Evolutionary conservation across 2,888 invertebrate species (phyloP).

Genomic region (Chloroclysta siterata): DNA sequence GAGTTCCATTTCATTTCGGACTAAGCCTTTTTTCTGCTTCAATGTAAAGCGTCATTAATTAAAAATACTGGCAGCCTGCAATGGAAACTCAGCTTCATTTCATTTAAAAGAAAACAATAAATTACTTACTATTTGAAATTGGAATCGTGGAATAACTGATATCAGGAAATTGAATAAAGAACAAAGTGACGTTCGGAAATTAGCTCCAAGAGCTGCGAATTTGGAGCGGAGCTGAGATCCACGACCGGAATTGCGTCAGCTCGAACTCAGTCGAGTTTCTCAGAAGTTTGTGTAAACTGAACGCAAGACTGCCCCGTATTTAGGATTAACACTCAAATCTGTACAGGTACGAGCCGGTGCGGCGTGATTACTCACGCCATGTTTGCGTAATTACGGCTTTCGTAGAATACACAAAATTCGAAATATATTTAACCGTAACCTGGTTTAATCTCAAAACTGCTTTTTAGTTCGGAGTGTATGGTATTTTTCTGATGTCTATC

Average conservation of each 20-base stretch:
- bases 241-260: conserved; percentile 82
- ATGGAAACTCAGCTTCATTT: conserved; percentile 43
- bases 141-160: conserved; percentile 63
- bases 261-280: conserved; percentile 62
- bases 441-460: conserved; percentile 13
- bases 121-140: conserved; percentile 58
- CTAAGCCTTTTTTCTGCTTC: conserved; percentile 47
- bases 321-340: conserved; percentile 57
- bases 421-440: conserved; percentile 10
- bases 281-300: conserved; percentile 74
- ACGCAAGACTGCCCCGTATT: conserved; percentile 66
- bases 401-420: conserved; percentile 40
- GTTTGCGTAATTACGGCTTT: conserved; percentile 50
- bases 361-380: conserved; percentile 42
- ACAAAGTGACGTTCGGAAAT: conserved; percentile 84
- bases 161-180: conserved; percentile 84
- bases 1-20: conserved; percentile 69
- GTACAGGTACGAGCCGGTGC: conserved; percentile 47
- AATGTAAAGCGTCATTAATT: conserved; percentile 52
- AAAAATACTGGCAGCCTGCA: conserved; percentile 49
- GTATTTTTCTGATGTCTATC: conserved; percentile 20
- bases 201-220: conserved; percentile 79
- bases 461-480: conserved; percentile 10
- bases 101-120: conserved; percentile 55
- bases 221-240: conserved; percentile 71